phyloP scores from a whole-genome alignment of 2,888 invertebrate genomes.

The Ptychoptera albimana region DNA sequence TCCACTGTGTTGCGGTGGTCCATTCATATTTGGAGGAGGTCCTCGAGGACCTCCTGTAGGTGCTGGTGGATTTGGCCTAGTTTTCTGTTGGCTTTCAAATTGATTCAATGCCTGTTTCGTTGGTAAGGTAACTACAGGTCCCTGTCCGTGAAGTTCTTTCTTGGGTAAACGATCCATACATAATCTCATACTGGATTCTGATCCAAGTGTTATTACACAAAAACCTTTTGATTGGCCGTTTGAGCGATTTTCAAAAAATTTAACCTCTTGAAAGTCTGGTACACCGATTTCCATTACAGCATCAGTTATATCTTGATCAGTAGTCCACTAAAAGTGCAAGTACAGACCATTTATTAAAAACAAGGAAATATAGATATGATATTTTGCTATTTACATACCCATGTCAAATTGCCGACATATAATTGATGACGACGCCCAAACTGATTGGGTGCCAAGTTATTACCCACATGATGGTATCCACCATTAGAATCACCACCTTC shows the following conservation, averaged over 20 bases:
- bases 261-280: conserved; percentile 89
- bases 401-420: conserved; percentile 96
- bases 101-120: conserved; percentile 76
- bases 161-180: conserved; percentile 91
- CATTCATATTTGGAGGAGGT: conserved; percentile 23
- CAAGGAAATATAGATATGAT: neutral
- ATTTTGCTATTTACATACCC: conserved; percentile 50
- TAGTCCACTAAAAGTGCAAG: conserved; percentile 74
- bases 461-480: conserved; percentile 53
- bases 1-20: conserved; percentile 35
- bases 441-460: conserved; percentile 50
- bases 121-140: conserved; percentile 85
- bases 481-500: conserved; percentile 54
- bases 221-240: conserved; percentile 99
- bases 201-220: conserved; percentile 87
- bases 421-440: conserved; percentile 71
- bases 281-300: conserved; percentile 79
- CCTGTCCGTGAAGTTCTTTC: conserved; percentile 90
- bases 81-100: conserved; percentile 87
- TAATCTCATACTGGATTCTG: conserved; percentile 75
- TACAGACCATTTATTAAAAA: no score
- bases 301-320: conserved; percentile 89
- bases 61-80: conserved; percentile 63
- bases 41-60: conserved; percentile 36
- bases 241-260: conserved; percentile 97